Evolutionary conservation across 2,113 vertebrate species (phyloP), one percentile per base, ranked within the genome.

Genomic region (Epinephelus moara): DNA sequence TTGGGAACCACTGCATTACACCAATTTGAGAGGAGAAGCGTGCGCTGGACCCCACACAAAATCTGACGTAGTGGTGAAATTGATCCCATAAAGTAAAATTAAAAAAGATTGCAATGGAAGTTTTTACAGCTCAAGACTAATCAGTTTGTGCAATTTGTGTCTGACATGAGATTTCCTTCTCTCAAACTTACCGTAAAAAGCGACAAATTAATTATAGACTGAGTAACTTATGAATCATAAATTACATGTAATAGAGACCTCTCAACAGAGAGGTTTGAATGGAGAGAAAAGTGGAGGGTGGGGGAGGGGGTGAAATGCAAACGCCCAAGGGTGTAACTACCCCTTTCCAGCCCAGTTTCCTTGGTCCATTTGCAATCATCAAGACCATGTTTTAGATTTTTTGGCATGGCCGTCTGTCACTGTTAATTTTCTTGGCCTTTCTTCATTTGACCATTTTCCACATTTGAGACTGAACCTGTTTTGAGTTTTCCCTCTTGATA

Each of bases 401-500:
- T 17, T 55, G 57, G 37, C 78, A 45, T 13, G 30, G 72, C 55
- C 19, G 68, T 47, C 37, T 82, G 82, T 89, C 78, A 62, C 12
- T 68, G 8, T 67, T 80, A 69, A 84, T 88, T 68, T 61, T 1
- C 66, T 69, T 37, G 45, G 47, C 49, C 70, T 89, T 72, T 75
- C 42, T 64, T 83, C 12, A 50, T 18, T 66, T 63, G 23, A 56
- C 30, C 17, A 27, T 76, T 60, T 19, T 82, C 45, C 55, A 1
- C 45, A 40, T 79, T 72, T 63, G 21, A 70, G 69, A 69, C 52
- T 7, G 18, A 72, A 67, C 37, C 63, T 80, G 87, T 42, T 85
- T 89, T 81, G 21, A 6, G 82, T 89, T 85, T 88, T 55, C 47
- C 57, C 15, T 55, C 40, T 81, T 80, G 25, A 66, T 88, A 37